A percentile compares a stretch with the other conserved stretches of the same genome.
phyloP scores from a whole-genome alignment of 2,888 invertebrate genomes.

The Lasioglossum pauxillum region DNA sequence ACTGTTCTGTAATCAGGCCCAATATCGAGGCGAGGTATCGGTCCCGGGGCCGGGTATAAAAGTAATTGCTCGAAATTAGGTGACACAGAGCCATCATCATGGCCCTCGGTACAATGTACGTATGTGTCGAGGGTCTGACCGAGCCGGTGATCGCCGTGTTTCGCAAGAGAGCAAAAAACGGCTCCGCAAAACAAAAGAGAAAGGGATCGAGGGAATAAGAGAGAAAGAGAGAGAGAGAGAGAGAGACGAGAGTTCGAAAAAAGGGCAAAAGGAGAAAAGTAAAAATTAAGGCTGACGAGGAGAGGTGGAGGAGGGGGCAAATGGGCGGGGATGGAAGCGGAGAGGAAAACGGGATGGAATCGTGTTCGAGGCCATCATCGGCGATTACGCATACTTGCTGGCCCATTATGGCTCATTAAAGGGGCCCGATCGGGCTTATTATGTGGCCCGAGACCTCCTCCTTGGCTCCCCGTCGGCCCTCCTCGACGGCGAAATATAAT shows the following conservation, averaged over 20 bases:
- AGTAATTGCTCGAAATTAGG: slow-evolving; percentile 57
- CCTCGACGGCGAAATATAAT: slow-evolving; percentile 75
- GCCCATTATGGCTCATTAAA: slow-evolving; percentile 84
- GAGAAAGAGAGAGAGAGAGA: background rate
- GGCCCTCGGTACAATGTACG: slow-evolving; percentile 37
- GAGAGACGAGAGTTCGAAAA: background rate
- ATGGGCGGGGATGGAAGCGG: slow-evolving; percentile 17
- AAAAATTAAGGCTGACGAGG: background rate
- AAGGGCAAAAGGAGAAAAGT: background rate
- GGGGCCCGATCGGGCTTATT: slow-evolving; percentile 82
- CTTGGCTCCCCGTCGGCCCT: slow-evolving; percentile 43
- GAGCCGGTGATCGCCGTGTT: background rate
- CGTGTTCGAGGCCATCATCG: slow-evolving; percentile 75
- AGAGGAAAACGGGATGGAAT: slow-evolving; percentile 63
- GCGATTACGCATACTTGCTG: slow-evolving; percentile 83
- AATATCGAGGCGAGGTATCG: slow-evolving; percentile 40
- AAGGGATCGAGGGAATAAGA: background rate
- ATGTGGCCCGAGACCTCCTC: slow-evolving; percentile 74
- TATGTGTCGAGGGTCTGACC: background rate
- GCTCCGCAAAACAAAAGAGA: background rate
- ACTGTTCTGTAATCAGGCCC: slow-evolving; percentile 54
- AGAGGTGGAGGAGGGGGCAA: background rate
- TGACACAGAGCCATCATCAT: slow-evolving; percentile 55
- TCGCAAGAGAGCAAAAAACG: background rate
- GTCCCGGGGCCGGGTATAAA: slow-evolving; percentile 23